Conservation (phyloP, 2,797 vertebrate genomes). For the Micropoecilia bifurca region DNA sequence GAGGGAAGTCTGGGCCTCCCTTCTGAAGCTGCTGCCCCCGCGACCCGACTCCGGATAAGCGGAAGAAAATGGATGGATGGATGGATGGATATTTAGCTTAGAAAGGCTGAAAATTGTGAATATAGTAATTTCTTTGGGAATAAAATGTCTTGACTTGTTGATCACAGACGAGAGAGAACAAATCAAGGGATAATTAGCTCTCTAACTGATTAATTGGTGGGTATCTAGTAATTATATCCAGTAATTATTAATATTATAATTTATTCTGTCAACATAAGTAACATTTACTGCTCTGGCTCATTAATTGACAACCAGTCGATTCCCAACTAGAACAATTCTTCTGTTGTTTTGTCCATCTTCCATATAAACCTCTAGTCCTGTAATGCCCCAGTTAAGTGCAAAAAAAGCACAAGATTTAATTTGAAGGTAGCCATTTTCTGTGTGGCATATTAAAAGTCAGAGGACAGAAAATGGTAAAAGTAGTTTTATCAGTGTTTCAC, state of each 20-base stretch:
- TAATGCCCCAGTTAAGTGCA: background rate
- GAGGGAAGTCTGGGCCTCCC: too few species aligned
- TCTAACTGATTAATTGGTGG: background rate
- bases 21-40: too few species aligned
- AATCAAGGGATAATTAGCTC: background rate
- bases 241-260: background rate
- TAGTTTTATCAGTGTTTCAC: constrained; percentile 12
- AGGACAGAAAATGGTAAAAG: background rate
- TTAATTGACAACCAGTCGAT: background rate
- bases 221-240: background rate
- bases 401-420: background rate
- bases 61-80: too few species aligned
- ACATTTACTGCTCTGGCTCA: background rate
- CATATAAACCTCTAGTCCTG: background rate
- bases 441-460: background rate
- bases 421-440: background rate
- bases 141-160: background rate
- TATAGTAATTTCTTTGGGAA: background rate
- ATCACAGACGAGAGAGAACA: background rate
- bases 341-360: background rate
- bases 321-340: background rate
- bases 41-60: too few species aligned
- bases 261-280: background rate
- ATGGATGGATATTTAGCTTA: background rate
- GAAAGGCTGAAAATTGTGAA: background rate